Evolutionary conservation across 2,888 invertebrate genomes (phyloP).

Genomic region (Brachylomia viminalis): DNA sequence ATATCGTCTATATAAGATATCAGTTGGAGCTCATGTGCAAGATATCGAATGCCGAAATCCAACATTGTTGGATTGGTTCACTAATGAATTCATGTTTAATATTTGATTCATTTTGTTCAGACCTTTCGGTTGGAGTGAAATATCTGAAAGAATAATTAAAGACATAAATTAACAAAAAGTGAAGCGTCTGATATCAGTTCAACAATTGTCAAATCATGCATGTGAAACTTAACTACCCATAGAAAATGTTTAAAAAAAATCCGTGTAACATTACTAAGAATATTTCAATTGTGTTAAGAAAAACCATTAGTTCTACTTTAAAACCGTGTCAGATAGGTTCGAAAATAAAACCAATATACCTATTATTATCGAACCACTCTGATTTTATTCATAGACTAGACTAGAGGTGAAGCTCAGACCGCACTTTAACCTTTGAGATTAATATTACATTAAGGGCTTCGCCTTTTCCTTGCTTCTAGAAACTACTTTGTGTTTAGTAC

Average conservation of each 20-base stretch:
- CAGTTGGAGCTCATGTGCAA: neutral
- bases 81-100: neutral
- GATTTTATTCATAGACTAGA: conserved; percentile 57
- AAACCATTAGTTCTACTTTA: neutral
- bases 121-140: neutral
- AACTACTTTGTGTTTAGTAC: conserved; percentile 43
- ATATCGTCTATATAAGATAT: no score
- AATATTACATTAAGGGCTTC: conserved; percentile 56
- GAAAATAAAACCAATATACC: conserved; percentile 26
- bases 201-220: neutral
- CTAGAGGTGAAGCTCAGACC: conserved; percentile 31
- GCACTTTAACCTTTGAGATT: conserved; percentile 58
- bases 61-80: neutral
- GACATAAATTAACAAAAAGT: neutral
- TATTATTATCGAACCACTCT: conserved; percentile 31
- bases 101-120: neutral
- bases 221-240: neutral
- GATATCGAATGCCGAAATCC: neutral
- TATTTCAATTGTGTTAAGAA: neutral
- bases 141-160: neutral
- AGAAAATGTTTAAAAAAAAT: neutral
- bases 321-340: neutral
- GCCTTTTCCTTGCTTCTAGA: conserved; percentile 29
- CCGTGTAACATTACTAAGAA: neutral
- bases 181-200: neutral